Percentiles rank a stretch among this genome's conserved stretches.
Evolutionary conservation across 2,888 invertebrate genomes (phyloP).

Genomic region (Drosophila fulvimacula): DNA sequence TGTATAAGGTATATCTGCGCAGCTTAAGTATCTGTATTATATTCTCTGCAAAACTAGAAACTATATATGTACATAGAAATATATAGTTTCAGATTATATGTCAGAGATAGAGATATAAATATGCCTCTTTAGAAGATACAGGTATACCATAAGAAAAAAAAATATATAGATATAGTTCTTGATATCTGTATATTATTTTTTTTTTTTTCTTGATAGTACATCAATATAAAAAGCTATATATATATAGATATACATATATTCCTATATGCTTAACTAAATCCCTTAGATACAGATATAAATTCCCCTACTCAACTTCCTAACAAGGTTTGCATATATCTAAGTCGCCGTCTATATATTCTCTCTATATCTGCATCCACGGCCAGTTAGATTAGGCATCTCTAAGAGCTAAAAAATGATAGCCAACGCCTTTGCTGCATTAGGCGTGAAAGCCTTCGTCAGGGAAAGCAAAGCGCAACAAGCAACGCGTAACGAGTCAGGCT

Average conservation of each 20-base stretch:
- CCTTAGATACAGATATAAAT: neutral
- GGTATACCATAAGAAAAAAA: too few species aligned
- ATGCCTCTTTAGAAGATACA: neutral
- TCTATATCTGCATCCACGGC: neutral
- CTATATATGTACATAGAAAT: neutral
- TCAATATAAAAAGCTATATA: too few species aligned
- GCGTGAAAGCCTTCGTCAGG: conserved; percentile 53
- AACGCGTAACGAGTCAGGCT: conserved; percentile 40
- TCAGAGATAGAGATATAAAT: neutral
- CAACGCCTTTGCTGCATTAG: conserved; percentile 35
- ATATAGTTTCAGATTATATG: neutral
- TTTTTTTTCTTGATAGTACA: too few species aligned
- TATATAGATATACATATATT: neutral
- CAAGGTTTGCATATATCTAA: neutral
- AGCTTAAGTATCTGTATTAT: too few species aligned
- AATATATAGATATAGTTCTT: too few species aligned
- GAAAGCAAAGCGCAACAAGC: conserved; percentile 51
- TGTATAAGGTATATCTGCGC: too few species aligned
- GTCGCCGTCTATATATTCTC: too few species aligned
- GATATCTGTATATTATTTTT: too few species aligned
- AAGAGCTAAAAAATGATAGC: too few species aligned
- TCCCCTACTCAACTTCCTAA: neutral
- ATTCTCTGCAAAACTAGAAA: neutral
- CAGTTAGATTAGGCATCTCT: neutral
- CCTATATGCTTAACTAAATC: neutral